Base-by-base conservation (phyloP, 2,797 vertebrate genomes). In the Arnoldichthys spilopterus region DNA sequence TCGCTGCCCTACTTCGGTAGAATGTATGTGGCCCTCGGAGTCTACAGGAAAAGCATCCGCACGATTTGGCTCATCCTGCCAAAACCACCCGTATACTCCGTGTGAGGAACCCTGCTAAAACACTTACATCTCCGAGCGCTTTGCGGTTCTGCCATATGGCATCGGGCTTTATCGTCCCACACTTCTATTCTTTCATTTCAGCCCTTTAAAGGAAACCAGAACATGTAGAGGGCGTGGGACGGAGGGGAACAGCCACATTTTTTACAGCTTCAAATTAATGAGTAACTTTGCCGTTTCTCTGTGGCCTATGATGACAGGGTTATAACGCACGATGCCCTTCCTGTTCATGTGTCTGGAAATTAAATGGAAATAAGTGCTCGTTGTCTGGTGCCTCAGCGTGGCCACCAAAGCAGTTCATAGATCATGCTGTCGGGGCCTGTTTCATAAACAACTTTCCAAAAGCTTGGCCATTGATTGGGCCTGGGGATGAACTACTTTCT, bases 401-500 rank as follows among this genome's bases (percentile, higher is more conserved):
- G 84, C 88, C 66, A 70, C 83, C 81, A 84, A 74, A 82, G 67
- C 82, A 74, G 76, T 84, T 82, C 85, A 84, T 88, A 85, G 79
- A 88, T 87, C 86, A 87, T 73, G 58, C 73, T 88, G 79, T 82
- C 82, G 82, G 86, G 83, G 81, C 64, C 40, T 49, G 34, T 72
- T 84, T 84, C 75, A 83, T 88, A 90, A 92, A 92, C 90, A 90
- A 88, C 86, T 86, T 88, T 85, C 82, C 83, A 89, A 87, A 89
- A 91, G 79, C 85, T 87, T 90, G 86, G 88, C 79, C 72, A 92
- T 92, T 92, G 91, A 94, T 92, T 88, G 88, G 85, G 85, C 90
- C 89, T 40, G 53, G 82, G 89, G 92, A 89, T 90, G 90, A 84
- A 91, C 88, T 92, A 90, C 86, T 92, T 90, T 91, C 87, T 89